phyloP scores from a whole-genome alignment of 2,888 invertebrate species.

The Pandemis corylana region DNA sequence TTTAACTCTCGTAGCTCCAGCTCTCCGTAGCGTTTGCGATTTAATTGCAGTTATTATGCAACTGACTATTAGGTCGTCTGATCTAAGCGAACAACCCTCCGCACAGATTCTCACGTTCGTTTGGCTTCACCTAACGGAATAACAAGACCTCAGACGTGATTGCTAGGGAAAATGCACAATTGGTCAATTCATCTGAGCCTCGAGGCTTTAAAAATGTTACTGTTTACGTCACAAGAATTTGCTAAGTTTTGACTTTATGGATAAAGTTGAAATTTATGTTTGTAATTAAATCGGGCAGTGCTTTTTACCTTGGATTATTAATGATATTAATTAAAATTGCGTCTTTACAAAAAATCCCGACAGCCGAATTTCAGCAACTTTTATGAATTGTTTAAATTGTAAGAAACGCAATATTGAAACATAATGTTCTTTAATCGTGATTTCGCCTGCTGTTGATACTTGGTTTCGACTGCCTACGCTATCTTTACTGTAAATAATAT shows the following conservation, averaged over 20 bases:
- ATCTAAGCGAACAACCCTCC: conserved; percentile 52
- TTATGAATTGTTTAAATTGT: neutral
- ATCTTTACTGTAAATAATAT: neutral
- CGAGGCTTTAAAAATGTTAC: conserved; percentile 16
- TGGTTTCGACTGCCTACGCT: neutral
- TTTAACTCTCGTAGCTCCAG: conserved; percentile 43
- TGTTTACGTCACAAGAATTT: conserved; percentile 6
- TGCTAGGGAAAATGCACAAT: conserved; percentile 35
- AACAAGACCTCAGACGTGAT: conserved; percentile 43
- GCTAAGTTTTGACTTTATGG: conserved; percentile 24
- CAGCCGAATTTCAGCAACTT: neutral
- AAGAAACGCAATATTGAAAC: neutral
- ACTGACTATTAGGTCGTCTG: conserved; percentile 61
- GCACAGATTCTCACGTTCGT: conserved; percentile 58
- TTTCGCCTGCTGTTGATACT: neutral
- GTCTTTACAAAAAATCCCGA: neutral
- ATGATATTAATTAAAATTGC: conserved; percentile 31
- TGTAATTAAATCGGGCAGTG: conserved; percentile 24
- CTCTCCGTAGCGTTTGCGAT: conserved; percentile 56
- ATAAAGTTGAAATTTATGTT: conserved; percentile 29
- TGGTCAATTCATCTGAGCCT: conserved; percentile 29
- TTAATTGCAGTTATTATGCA: conserved; percentile 75
- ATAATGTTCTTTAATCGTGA: neutral
- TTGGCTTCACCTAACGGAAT: conserved; percentile 56
- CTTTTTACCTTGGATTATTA: conserved; percentile 19